Evolutionary conservation across 2,797 vertebrate species (phyloP).

Genomic region (Rhyacichthys aspro): DNA sequence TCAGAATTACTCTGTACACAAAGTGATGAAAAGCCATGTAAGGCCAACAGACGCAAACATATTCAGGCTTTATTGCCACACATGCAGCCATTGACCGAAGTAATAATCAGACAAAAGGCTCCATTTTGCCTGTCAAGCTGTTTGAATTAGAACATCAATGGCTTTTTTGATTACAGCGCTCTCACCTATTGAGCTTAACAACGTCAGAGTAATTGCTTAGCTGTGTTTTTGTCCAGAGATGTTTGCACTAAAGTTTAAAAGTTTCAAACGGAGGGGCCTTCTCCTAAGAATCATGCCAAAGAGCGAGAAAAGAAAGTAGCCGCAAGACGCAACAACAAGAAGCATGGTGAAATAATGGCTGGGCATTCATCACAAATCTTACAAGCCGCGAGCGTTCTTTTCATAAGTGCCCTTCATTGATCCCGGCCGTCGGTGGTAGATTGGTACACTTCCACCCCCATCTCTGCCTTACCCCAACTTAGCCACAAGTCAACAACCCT

Average conservation of each 20-base stretch:
- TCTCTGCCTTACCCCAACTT: conserved; percentile 36
- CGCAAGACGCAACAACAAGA: conserved; percentile 22
- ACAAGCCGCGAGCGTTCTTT: conserved; percentile 54
- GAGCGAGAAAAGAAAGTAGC: conserved; percentile 17
- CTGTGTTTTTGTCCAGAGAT: conserved; percentile 9
- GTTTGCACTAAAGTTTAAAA: conserved; percentile 18
- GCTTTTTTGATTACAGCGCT: conserved; percentile 8
- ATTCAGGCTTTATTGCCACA: conserved; percentile 46
- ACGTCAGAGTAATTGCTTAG: conserved; percentile 9
- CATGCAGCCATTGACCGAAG: conserved; percentile 12
- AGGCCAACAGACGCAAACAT: conserved; percentile 18
- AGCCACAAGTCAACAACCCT: conserved; percentile 55
- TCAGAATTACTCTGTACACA: neutral
- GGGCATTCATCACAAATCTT: conserved; percentile 44
- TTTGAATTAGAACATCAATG: conserved; percentile 32
- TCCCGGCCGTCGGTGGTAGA: conserved; percentile 45
- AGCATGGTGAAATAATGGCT: conserved; percentile 7
- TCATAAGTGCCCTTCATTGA: conserved; percentile 63
- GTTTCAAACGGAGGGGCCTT: conserved; percentile 30
- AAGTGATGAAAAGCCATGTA: conserved; percentile 6
- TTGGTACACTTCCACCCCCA: conserved; percentile 35
- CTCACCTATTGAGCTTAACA: conserved; percentile 28
- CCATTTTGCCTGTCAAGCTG: conserved; percentile 34
- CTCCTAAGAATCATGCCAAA: neutral
- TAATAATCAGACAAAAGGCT: conserved; percentile 49